phyloP scores from a whole-genome alignment of 1,140 invertebrate genomes.

The Bilobella aurantiaca region DNA sequence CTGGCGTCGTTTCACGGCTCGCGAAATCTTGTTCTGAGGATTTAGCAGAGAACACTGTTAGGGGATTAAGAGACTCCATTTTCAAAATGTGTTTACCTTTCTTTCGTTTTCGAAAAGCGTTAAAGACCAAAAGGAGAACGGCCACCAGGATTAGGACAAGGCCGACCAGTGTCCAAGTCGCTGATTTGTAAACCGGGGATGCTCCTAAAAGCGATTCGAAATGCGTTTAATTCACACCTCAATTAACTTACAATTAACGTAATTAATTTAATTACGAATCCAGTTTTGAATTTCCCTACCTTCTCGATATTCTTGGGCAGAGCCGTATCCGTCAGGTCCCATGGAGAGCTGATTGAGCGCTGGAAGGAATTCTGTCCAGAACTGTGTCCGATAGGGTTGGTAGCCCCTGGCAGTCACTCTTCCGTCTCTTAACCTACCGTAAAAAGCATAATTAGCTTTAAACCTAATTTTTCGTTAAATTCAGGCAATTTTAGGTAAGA shows the following conservation, averaged over 20 bases:
- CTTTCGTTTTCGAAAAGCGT: conserved; percentile 27
- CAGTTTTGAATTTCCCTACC: conserved; percentile 9
- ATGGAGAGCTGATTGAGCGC: conserved; percentile 24
- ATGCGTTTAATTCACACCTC: background rate
- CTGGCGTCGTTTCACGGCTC: conserved; percentile 32
- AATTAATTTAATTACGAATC: background rate
- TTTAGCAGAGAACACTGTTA: conserved; percentile 2
- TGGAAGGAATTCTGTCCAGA: conserved; percentile 34
- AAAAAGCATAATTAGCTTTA: conserved; percentile 5
- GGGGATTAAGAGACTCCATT: background rate
- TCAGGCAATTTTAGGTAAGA: too few species aligned
- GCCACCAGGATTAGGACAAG: conserved; percentile 30
- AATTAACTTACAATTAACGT: conserved; percentile 7
- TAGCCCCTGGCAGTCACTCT: conserved; percentile 27
- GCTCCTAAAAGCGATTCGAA: conserved; percentile 11
- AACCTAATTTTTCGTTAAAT: background rate
- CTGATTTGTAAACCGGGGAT: conserved; percentile 30
- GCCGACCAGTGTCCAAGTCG: conserved; percentile 33
- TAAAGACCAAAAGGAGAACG: conserved; percentile 27
- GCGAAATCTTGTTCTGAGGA: conserved; percentile 34
- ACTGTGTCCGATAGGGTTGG: conserved; percentile 32
- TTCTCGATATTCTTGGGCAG: conserved; percentile 30
- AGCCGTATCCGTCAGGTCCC: conserved; percentile 18
- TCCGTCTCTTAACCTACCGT: conserved; percentile 27
- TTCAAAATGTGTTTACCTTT: conserved; percentile 27